phyloP scores from a whole-genome alignment of 2,797 vertebrate species.

The Acrossocheilus fasciatus region DNA sequence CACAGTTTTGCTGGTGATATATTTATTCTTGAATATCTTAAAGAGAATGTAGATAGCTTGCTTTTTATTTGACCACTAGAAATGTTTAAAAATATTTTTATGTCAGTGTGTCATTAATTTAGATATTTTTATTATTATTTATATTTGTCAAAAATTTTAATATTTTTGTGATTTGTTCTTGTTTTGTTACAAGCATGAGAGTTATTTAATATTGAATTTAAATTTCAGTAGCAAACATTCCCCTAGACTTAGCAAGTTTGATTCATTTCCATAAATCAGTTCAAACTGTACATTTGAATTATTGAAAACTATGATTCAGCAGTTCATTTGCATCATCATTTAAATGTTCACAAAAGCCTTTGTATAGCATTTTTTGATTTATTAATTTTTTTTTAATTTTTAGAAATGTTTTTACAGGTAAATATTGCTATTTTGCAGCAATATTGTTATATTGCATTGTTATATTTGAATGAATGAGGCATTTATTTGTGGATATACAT shows the following conservation, averaged over 20 bases:
- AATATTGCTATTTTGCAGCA: background rate
- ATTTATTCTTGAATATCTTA: background rate
- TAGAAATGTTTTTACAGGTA: background rate
- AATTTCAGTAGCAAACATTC: background rate
- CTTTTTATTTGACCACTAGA: background rate
- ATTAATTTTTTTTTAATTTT: background rate
- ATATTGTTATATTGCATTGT: background rate
- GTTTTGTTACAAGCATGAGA: background rate
- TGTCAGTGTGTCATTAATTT: background rate
- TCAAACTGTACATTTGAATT: background rate
- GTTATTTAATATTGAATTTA: background rate
- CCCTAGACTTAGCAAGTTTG: background rate
- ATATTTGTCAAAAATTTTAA: background rate
- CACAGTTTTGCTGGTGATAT: background rate
- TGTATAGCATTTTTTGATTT: background rate
- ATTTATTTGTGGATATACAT: background rate
- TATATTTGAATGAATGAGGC: background rate
- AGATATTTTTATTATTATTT: background rate
- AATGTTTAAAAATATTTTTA: background rate
- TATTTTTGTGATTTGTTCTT: background rate
- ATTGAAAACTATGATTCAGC: background rate
- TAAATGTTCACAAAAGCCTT: background rate
- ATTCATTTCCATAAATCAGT: background rate
- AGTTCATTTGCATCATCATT: background rate
- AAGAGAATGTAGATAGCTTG: background rate